Conservation (phyloP, 2,888 invertebrate species). For the Phengaris arion region DNA sequence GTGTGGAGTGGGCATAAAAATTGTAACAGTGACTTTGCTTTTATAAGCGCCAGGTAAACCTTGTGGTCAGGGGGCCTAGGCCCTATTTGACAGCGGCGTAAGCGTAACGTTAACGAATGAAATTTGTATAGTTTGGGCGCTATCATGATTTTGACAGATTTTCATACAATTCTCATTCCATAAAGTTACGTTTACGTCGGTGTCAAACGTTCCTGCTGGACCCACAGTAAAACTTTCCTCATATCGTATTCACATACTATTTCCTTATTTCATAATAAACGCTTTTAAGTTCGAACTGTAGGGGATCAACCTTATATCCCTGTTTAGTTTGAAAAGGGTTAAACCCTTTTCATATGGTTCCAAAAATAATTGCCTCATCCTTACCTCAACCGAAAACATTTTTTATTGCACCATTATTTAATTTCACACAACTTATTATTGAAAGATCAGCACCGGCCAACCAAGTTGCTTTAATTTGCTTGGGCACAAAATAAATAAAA, state of each 20-base stretch:
- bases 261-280: conserved; percentile 14
- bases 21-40: no score
- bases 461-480: neutral
- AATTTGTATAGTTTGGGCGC: no score
- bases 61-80: no score
- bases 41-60: no score
- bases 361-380: conserved; percentile 21
- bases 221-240: conserved; percentile 43
- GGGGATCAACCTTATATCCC: conserved; percentile 21
- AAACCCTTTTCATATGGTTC: conserved; percentile 28
- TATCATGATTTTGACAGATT: no score
- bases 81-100: no score
- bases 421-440: neutral
- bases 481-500: neutral
- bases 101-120: no score
- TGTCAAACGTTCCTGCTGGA: no score
- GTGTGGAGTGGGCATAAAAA: no score
- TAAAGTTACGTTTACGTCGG: no score
- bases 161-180: no score
- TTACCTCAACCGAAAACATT: neutral
- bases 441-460: neutral
- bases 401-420: neutral
- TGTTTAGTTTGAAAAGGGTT: conserved; percentile 30
- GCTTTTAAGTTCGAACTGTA: conserved; percentile 8
- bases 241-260: conserved; percentile 11